Base-by-base conservation (phyloP, 2,113 vertebrate species). In the Montifringilla adamsi region DNA sequence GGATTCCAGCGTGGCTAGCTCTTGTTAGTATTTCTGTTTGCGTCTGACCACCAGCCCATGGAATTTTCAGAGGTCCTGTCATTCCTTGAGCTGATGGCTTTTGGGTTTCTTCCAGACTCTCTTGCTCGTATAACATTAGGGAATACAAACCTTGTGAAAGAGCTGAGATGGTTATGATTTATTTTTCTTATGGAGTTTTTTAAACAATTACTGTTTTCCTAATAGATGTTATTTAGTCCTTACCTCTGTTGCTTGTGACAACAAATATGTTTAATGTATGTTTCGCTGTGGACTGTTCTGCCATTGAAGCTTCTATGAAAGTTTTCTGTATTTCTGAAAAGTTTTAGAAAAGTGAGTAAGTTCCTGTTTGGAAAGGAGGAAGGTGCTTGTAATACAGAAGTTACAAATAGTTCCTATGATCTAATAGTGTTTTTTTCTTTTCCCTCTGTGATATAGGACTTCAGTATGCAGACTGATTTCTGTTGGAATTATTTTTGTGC, bases 1-100 rank as follows among this genome's bases (percentile, higher is more conserved):
- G 70, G 43, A 75, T 92, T 91, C 73, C 55, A 37, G 90, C 15
- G 6, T 96, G 78, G 58, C 59, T 93, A 74, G 47, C 70, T 95
- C 91, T 96, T 62, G 15, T 87, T 95, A 90, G 67, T 83, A 62
- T 95, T 95, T 95, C 75, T 97, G 81, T 97, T 98, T 95, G 87
- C 31, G 2, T 93, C 97, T 97, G 90, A 94, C 89, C 68, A 96
- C 58, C 69, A 97, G 90, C 92, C 84, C 93, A 72, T 96, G 91
- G 91, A 97, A 97, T 97, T 96, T 96, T 95, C 13, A 12, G 91
- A 97, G 94, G 74, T 97, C 93, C 83, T 97, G 87, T 33, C 94
- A 91, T 97, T 96, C 90, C 89, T 86, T 33, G 87, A 33, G 78
- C 58, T 97, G 94, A 69, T 74, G 88, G 53, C 66, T 81, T 96